Evolutionary conservation across 2,888 invertebrate species (phyloP).

Genomic region (Mesorhabditis belari): DNA sequence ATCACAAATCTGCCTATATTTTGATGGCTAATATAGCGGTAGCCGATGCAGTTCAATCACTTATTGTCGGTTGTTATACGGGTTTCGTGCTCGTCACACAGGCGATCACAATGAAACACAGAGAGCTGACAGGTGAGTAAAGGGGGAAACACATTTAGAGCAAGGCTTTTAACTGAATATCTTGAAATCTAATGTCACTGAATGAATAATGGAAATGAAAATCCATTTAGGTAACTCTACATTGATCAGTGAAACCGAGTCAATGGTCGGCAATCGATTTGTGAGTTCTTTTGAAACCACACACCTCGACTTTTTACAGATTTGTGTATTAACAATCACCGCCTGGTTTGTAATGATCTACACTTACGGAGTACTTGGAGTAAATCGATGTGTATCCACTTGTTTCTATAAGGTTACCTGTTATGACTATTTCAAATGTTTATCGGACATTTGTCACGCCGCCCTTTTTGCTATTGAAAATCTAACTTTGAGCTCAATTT

Average conservation of each 20-base stretch:
- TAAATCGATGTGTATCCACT: not conserved
- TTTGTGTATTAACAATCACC: not conserved
- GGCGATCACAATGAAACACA: not conserved
- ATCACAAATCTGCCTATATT: not conserved
- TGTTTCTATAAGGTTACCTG: not conserved
- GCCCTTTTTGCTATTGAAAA: too few relatives aligned
- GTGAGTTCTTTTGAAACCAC: not conserved
- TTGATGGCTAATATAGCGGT: constrained; percentile 1
- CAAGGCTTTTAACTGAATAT: too few relatives aligned
- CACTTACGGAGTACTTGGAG: not conserved
- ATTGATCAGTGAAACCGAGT: not conserved
- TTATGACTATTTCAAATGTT: too few relatives aligned
- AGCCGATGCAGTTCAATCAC: not conserved
- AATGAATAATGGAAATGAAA: not conserved
- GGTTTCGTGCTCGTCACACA: not conserved
- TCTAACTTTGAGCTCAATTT: too few relatives aligned
- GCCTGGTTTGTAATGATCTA: constrained; percentile 1
- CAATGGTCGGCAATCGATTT: not conserved
- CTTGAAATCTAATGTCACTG: not conserved
- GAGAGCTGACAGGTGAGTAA: not conserved
- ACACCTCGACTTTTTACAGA: not conserved
- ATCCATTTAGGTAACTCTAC: not conserved
- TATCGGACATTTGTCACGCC: too few relatives aligned
- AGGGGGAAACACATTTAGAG: too few relatives aligned
- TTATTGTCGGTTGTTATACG: not conserved